Conservation (phyloP, 2,113 vertebrate genomes). For the Balaenoptera acutorostrata region DNA sequence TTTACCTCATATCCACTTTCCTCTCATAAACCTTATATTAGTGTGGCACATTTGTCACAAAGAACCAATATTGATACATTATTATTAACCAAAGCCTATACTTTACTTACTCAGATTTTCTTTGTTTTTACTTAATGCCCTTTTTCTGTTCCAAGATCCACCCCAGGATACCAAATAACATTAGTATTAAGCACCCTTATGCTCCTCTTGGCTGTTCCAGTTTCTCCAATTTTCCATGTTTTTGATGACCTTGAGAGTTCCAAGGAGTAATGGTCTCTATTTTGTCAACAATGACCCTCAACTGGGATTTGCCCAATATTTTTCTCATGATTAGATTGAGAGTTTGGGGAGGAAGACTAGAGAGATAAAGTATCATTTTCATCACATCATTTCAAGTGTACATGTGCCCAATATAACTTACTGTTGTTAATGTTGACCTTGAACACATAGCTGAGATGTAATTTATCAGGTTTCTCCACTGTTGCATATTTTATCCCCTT, state of each 20-base stretch:
- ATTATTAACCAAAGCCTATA: neutral
- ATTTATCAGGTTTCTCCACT: neutral
- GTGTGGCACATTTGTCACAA: neutral
- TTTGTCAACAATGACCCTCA: neutral
- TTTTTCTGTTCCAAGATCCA: neutral
- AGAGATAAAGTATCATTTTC: neutral
- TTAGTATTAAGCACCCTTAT: neutral
- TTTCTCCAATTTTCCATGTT: neutral
- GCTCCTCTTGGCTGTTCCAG: neutral
- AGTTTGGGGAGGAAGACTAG: neutral
- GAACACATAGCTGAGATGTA: neutral
- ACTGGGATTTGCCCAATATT: neutral
- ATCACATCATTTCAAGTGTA: neutral
- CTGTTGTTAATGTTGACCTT: neutral
- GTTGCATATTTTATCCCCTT: neutral
- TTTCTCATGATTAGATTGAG: neutral
- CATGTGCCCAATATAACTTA: neutral
- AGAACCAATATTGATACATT: neutral
- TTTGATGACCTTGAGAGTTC: neutral
- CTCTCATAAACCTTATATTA: neutral
- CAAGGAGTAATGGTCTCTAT: neutral
- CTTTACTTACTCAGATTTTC: neutral
- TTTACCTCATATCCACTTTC: neutral
- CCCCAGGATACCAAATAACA: neutral
- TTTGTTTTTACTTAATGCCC: neutral